Conservation (phyloP, 2,113 vertebrate species). For the Opisthocomus hoazin region DNA sequence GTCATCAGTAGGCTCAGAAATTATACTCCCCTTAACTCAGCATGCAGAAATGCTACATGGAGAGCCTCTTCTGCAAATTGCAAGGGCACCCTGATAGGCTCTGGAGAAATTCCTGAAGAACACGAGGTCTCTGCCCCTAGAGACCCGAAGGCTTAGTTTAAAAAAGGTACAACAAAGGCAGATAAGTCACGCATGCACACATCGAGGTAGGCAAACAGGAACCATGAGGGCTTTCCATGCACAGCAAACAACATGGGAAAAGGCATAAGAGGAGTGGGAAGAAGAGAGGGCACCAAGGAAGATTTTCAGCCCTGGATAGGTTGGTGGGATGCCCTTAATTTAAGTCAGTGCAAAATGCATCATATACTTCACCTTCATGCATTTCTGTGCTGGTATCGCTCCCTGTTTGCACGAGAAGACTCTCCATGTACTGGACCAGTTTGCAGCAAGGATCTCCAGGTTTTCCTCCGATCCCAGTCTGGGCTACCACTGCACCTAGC, state of each 20-base stretch:
- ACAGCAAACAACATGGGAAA: neutral
- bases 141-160: neutral
- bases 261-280: neutral
- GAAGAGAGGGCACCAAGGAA: neutral
- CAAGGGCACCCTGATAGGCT: neutral
- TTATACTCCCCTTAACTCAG: neutral
- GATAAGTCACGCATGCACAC: neutral
- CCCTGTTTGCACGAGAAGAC: neutral
- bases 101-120: neutral
- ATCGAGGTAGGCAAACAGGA: neutral
- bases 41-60: neutral
- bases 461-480: neutral
- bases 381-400: neutral
- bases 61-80: neutral
- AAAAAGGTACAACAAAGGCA: neutral
- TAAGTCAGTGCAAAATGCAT: neutral
- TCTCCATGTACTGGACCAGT: neutral
- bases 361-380: neutral
- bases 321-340: neutral
- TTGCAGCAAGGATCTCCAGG: neutral
- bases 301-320: neutral
- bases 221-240: rapidly evolving
- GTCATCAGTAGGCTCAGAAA: neutral
- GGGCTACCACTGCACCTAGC: neutral
- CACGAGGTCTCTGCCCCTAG: neutral